Percentiles rank a stretch among this genome's conserved stretches.
These are phyloP conservation scores for Nettapus auritus DNA, from an alignment of 2,113 vertebrate species.

Conservation along the genomic window DNA sequence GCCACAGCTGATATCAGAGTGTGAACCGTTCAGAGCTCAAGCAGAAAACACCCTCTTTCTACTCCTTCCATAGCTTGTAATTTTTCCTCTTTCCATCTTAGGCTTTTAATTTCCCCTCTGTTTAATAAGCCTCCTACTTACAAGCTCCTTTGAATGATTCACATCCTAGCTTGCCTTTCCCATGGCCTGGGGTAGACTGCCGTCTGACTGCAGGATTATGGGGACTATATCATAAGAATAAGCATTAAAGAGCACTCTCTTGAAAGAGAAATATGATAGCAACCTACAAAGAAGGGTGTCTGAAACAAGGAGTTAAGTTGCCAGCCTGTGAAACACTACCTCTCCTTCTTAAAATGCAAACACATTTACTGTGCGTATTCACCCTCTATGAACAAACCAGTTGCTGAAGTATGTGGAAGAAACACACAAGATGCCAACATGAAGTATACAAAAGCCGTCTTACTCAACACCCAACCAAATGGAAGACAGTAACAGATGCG, in stretches of 20 bases:
- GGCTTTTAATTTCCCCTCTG: conserved; percentile 6
- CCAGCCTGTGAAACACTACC: not conserved
- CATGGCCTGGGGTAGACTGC: not conserved
- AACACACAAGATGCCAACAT: not conserved
- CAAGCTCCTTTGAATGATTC: not conserved
- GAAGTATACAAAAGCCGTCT: not conserved
- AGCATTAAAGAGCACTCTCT: not conserved
- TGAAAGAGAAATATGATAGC: not conserved
- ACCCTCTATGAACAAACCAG: not conserved
- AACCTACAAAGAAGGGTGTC: not conserved
- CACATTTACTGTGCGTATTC: not conserved
- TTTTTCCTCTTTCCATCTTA: not conserved
- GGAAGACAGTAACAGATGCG: not conserved
- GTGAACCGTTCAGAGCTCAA: conserved; percentile 17
- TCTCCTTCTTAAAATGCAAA: conserved; percentile 8
- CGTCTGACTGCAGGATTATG: not conserved
- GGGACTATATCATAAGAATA: not conserved
- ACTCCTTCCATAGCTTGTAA: not conserved
- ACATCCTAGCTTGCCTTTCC: not conserved
- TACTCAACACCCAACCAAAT: not conserved
- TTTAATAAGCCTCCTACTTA: conserved; percentile 25
- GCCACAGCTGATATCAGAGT: conserved; percentile 38
- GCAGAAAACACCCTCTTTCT: not conserved
- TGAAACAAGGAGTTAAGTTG: not conserved
- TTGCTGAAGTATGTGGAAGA: not conserved